These are phyloP conservation scores for Knipowitschia caucasica DNA, from an alignment of 2,797 vertebrate genomes.

Conservation along the genomic window DNA sequence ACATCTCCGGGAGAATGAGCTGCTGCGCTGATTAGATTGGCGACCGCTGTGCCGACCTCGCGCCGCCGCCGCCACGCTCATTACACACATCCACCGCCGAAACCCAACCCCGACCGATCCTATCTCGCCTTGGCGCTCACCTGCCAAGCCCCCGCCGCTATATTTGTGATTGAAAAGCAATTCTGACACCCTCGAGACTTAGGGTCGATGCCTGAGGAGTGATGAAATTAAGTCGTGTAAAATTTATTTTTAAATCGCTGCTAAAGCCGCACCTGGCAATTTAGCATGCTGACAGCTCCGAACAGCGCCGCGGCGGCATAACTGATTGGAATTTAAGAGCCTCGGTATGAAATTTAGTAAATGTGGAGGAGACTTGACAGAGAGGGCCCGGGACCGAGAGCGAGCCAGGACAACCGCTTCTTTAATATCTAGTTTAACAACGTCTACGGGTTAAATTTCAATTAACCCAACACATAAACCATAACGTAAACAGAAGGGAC, in stretches of 20 bases:
- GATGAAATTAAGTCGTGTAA: conserved; percentile 49
- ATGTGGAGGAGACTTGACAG: conserved; percentile 5
- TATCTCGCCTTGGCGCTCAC: conserved; percentile 18
- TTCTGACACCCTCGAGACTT: conserved; percentile 43
- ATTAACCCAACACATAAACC: not conserved
- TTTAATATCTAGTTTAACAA: not conserved
- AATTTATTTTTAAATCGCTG: conserved; percentile 50
- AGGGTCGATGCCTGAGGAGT: conserved; percentile 41
- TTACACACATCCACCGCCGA: conserved; percentile 28
- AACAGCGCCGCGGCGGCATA: conserved; percentile 21
- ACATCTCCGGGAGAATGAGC: conserved; percentile 54
- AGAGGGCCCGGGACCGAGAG: not conserved
- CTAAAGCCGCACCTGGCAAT: conserved; percentile 43
- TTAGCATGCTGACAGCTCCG: conserved; percentile 32
- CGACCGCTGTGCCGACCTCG: conserved; percentile 45
- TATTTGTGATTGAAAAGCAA: conserved; percentile 49
- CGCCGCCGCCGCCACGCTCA: conserved; percentile 38
- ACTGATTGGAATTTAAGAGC: conserved; percentile 34
- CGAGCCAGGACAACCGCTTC: conserved; percentile 11
- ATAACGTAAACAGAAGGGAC: not conserved
- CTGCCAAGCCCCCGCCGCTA: conserved; percentile 37
- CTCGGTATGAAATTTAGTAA: not conserved
- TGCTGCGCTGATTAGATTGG: conserved; percentile 54
- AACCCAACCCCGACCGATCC: conserved; percentile 33
- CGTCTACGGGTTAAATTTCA: not conserved